phyloP scores from a whole-genome alignment of 1,140 invertebrate species.

The Ostrea denselamellosa region DNA sequence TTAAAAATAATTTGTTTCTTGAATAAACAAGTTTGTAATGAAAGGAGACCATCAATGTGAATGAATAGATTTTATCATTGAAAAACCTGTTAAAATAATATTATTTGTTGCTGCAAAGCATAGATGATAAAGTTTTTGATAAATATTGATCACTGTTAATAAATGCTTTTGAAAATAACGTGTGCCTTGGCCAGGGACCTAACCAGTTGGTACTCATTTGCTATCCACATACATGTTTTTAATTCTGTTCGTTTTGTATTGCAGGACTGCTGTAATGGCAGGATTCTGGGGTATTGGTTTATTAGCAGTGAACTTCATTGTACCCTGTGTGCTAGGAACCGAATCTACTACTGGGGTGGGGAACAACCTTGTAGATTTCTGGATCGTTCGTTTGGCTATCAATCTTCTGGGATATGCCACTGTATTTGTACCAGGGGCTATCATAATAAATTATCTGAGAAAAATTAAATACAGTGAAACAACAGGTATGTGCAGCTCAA shows the following conservation, averaged over 20 bases:
- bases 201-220: too few relatives aligned
- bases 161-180: too few relatives aligned
- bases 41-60: too few relatives aligned
- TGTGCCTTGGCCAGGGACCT: too few relatives aligned
- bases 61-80: too few relatives aligned
- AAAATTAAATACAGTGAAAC: constrained; percentile 90
- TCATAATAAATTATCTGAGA: constrained; percentile 91
- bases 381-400: constrained; percentile 85
- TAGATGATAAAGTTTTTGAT: too few relatives aligned
- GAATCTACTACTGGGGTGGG: constrained; percentile 54
- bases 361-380: constrained; percentile 80
- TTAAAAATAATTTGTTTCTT: too few relatives aligned
- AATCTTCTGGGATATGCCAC: constrained; percentile 95
- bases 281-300: constrained; percentile 50
- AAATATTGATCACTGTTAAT: too few relatives aligned
- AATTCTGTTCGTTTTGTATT: not conserved
- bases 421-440: constrained; percentile 90
- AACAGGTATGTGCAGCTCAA: constrained; percentile 81
- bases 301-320: constrained; percentile 58
- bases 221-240: too few relatives aligned
- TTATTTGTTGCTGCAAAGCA: too few relatives aligned
- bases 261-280: constrained; percentile 57
- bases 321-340: constrained; percentile 58
- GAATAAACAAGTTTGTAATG: too few relatives aligned
- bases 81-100: too few relatives aligned